These are phyloP conservation scores for Neoascia interrupta DNA, from an alignment of 2,888 invertebrate species.

Conservation along the genomic window DNA sequence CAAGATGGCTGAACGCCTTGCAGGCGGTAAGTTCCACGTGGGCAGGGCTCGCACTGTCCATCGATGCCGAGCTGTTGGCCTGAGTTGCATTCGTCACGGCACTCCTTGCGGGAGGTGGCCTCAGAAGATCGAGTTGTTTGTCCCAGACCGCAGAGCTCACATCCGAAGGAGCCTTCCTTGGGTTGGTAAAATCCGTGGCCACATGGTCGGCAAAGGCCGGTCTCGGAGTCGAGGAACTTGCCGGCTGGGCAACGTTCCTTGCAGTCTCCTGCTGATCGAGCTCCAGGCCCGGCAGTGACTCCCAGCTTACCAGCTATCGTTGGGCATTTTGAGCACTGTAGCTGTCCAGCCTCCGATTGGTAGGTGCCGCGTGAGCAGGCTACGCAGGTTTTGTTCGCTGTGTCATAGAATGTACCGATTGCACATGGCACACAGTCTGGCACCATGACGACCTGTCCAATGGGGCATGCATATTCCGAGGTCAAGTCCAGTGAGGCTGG, in stretches of 20 bases:
- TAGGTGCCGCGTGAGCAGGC: slow-evolving; percentile 94
- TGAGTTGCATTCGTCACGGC: slow-evolving; percentile 90
- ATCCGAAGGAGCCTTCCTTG: slow-evolving; percentile 93
- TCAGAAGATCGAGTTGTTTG: slow-evolving; percentile 95
- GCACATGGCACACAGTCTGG: slow-evolving; percentile 97
- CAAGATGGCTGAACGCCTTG: slow-evolving; percentile 95
- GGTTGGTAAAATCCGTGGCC: slow-evolving; percentile 97
- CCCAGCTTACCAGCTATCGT: slow-evolving; percentile 93
- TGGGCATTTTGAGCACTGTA: slow-evolving; percentile 94
- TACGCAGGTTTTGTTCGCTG: slow-evolving; percentile 87
- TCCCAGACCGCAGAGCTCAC: slow-evolving; percentile 92
- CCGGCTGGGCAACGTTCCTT: slow-evolving; percentile 97
- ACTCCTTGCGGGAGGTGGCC: slow-evolving; percentile 92
- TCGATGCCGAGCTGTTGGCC: slow-evolving; percentile 92
- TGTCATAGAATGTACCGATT: slow-evolving; percentile 92
- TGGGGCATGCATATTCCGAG: slow-evolving; percentile 95
- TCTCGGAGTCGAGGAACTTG: slow-evolving; percentile 94
- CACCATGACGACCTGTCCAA: slow-evolving; percentile 95
- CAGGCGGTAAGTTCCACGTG: slow-evolving; percentile 91
- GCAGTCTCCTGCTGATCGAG: slow-evolving; percentile 92
- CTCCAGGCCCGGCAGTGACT: slow-evolving; percentile 92
- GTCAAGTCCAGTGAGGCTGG: slow-evolving; percentile 92
- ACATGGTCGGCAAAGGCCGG: slow-evolving; percentile 93
- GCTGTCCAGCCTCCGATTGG: slow-evolving; percentile 95
- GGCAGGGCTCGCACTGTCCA: slow-evolving; percentile 95